Percentiles rank a stretch among this genome's conserved stretches.
phyloP scores from a whole-genome alignment of 2,888 invertebrate species.

The Brachyopa scutellaris region DNA sequence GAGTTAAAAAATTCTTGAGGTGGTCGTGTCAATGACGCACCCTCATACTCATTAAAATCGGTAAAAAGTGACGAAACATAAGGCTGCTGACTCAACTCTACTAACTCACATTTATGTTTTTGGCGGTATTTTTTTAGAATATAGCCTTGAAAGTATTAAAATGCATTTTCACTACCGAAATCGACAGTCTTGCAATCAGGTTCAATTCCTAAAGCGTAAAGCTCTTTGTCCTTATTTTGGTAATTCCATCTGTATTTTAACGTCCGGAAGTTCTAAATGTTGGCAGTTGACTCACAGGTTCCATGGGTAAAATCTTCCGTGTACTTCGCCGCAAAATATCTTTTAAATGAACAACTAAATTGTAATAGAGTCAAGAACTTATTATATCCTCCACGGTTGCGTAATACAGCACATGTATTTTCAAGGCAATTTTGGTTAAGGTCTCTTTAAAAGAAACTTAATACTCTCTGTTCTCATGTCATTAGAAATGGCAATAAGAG shows the following conservation, averaged over 20 bases:
- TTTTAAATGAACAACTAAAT: background rate
- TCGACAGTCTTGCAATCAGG: background rate
- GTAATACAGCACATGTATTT: conserved; percentile 22
- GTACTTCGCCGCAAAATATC: background rate
- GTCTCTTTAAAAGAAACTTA: conserved; percentile 4
- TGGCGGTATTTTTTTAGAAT: background rate
- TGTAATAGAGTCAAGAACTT: conserved; percentile 18
- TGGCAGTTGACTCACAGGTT: conserved; percentile 4
- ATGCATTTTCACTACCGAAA: background rate
- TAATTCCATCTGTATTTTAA: background rate
- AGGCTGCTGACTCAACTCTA: background rate
- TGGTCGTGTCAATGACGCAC: conserved; percentile 1
- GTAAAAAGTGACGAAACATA: background rate
- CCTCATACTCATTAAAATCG: conserved; percentile 13
- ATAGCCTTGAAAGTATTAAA: background rate
- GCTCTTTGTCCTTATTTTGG: background rate
- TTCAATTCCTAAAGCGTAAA: background rate
- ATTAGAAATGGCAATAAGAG: background rate
- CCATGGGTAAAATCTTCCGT: background rate
- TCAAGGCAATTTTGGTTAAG: conserved; percentile 18
- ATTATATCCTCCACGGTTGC: conserved; percentile 20
- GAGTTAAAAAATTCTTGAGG: conserved; percentile 1
- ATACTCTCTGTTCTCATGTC: background rate
- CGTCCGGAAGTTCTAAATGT: background rate
- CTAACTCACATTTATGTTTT: background rate